Percentiles rank a stretch among this genome's conserved stretches.
These are phyloP conservation scores for Paelopatides confundens DNA, from an alignment of 53 echinoderm and acorn worm species.

Conservation along the genomic window DNA sequence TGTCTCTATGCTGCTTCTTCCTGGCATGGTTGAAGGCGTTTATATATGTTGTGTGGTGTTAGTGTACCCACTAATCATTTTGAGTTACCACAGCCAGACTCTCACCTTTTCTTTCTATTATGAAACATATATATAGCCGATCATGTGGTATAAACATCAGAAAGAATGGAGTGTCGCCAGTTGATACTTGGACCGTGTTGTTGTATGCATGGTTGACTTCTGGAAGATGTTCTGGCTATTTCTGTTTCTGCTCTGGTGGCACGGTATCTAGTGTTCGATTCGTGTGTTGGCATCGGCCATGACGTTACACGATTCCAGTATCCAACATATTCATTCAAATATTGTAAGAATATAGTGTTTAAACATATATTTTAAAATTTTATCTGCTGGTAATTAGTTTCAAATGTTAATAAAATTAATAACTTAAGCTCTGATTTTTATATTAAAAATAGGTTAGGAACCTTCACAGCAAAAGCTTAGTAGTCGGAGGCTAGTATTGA, in stretches of 20 bases:
- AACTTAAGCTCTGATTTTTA: too few species aligned
- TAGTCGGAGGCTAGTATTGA: too few species aligned
- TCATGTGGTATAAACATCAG: slow-evolving; percentile 58
- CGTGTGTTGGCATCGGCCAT: slow-evolving; percentile 64
- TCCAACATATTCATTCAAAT: too few species aligned
- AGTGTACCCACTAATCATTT: neutral
- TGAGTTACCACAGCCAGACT: neutral
- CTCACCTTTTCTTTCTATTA: neutral
- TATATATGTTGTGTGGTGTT: neutral
- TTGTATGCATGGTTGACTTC: slow-evolving; percentile 42
- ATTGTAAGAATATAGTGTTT: too few species aligned
- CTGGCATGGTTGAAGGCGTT: slow-evolving; percentile 6
- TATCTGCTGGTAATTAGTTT: too few species aligned
- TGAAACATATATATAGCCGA: slow-evolving; percentile 19
- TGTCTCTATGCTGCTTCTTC: neutral
- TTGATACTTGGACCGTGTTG: slow-evolving; percentile 44
- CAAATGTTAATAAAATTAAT: too few species aligned
- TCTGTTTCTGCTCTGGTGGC: slow-evolving; percentile 24
- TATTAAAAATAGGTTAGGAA: too few species aligned
- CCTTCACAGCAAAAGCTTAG: too few species aligned
- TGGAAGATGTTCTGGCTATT: slow-evolving; percentile 50
- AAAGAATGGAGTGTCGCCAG: slow-evolving; percentile 50
- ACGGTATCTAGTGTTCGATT: slow-evolving; percentile 61
- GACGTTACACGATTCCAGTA: too few species aligned
- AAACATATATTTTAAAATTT: too few species aligned